These are phyloP conservation scores for Porites lutea DNA, from an alignment of 64 coral and sea anemone species.

Conservation along the genomic window DNA sequence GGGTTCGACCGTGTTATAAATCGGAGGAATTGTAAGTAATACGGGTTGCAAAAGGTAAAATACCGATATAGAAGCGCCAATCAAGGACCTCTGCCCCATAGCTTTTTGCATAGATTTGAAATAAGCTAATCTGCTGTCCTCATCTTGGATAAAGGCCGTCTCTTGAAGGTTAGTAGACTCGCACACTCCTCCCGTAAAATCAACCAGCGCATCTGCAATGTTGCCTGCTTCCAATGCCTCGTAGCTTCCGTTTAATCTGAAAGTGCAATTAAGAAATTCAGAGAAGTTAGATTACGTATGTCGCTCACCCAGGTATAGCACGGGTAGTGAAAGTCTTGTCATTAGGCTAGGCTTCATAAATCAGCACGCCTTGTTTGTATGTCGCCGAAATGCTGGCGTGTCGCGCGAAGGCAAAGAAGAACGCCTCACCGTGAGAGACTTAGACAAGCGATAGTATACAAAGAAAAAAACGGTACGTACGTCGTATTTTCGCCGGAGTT, in stretches of 20 bases:
- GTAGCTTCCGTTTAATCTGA: constrained; percentile 70
- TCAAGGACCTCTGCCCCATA: constrained; percentile 52
- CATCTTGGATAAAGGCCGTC: constrained; percentile 58
- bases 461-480: too few species aligned
- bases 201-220: constrained; percentile 81
- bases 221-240: constrained; percentile 84
- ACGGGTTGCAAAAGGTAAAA: neutral
- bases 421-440: too few species aligned
- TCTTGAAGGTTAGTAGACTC: constrained; percentile 58
- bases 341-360: too few species aligned
- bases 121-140: constrained; percentile 62
- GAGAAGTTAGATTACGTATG: neutral
- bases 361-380: too few species aligned
- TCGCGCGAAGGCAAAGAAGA: too few species aligned
- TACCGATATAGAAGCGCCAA: constrained; percentile 89
- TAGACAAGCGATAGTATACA: too few species aligned
- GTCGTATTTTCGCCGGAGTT: too few species aligned
- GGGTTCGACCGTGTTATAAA: too few species aligned
- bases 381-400: too few species aligned
- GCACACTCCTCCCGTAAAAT: constrained; percentile 84
- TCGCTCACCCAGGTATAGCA: too few species aligned
- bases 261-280: neutral
- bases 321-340: too few species aligned
- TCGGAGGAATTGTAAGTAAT: neutral
- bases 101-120: constrained; percentile 81